Base-by-base conservation (phyloP, 1,140 invertebrate species). In the Megalopta genalis region DNA sequence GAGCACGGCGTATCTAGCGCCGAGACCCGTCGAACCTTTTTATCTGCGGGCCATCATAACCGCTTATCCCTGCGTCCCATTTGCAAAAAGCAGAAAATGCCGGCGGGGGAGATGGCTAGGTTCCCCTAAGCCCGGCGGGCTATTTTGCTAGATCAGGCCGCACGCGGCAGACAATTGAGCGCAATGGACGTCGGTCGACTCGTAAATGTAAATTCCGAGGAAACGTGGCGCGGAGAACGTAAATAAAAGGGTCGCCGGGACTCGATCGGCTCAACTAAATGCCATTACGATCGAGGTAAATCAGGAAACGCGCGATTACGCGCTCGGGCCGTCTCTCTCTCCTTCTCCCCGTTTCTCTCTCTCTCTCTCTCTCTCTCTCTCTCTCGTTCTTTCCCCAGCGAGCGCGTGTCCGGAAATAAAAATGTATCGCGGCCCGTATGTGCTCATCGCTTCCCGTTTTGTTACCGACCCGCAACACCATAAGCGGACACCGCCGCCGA, bases 201-300 rank as follows among this genome's bases (percentile, higher is more conserved):
- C 62, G 73, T 64, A 67, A 75, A 72, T 72, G 37, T 39, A 62
- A 72, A 72, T 63, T 62, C 18, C 39, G 9, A n/a, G 37, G 70
- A n/a, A 72, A 66, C 32, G 72, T 6, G 18, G 21, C 49, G 63
- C 72, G 37, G n/a, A 1, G 16, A n/a, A 23, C 42, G 23, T 66
- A 68, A 76, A 76, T 68, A 62, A 77, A 69, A 49, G 68, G 52
- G 66, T 32, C 9, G n/a, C 27, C 27, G 16, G 59, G 14, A 49
- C 12, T 32, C 27, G 21, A 73, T 64, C 27, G n/a, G 49, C 16
- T 18, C 2, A 0, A 3, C 16, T 49, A 62, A 77, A 69, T 3
- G 74, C 52, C 74, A 69, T 69, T 77, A 69, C 65, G 74, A 70
- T 77, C 65, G 18, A 49, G 65, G 66, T 77, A 77, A 77, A 77